phyloP scores from a whole-genome alignment of 1,140 invertebrate genomes.

The Drosophila sucinea region DNA sequence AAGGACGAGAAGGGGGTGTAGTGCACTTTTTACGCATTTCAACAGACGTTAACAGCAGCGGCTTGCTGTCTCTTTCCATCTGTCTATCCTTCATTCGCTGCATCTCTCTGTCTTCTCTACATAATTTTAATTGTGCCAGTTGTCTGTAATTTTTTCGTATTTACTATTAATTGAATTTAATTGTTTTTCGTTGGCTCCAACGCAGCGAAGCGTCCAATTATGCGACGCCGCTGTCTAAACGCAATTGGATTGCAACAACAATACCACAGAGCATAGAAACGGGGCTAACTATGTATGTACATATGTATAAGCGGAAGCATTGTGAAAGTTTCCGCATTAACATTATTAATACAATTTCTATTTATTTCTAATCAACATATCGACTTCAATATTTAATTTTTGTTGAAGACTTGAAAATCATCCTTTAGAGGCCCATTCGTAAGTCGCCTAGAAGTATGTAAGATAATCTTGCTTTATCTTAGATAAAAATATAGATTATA shows the following conservation, averaged over 20 bases:
- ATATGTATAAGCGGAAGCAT: constrained; percentile 4
- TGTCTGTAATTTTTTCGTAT: constrained; percentile 50
- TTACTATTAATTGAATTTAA: constrained; percentile 78
- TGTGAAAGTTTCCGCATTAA: constrained; percentile 19
- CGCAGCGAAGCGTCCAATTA: constrained; percentile 73
- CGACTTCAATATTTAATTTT: neutral
- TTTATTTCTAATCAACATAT: neutral
- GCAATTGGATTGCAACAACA: constrained; percentile 75
- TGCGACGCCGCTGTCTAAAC: constrained; percentile 51
- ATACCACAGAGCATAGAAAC: constrained; percentile 4
- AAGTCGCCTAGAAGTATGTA: too few relatives aligned
- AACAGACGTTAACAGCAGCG: constrained; percentile 31
- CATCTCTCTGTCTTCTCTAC: constrained; percentile 15
- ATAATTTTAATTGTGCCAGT: constrained; percentile 44
- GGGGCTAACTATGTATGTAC: neutral
- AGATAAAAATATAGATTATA: too few relatives aligned
- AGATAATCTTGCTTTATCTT: too few relatives aligned
- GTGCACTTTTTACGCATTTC: constrained; percentile 58
- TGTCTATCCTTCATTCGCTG: neutral
- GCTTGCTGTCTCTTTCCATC: neutral
- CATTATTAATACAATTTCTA: neutral
- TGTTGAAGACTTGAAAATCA: too few relatives aligned
- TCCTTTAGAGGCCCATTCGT: too few relatives aligned
- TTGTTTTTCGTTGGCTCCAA: constrained; percentile 66
- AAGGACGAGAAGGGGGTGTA: neutral